Conservation (phyloP, 2,888 invertebrate genomes). For the Nasonia oneida region DNA sequence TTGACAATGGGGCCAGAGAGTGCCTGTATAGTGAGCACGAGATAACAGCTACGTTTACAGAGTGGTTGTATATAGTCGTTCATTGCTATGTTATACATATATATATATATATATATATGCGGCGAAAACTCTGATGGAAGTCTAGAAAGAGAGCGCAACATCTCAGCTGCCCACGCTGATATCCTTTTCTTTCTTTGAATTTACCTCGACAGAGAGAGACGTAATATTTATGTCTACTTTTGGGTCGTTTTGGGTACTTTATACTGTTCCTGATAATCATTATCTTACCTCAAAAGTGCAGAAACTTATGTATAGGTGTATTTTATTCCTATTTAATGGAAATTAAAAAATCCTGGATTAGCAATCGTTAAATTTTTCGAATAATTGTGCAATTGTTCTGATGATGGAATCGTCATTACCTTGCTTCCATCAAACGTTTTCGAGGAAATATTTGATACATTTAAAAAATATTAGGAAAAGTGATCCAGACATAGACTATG, state of each 20-base stretch:
- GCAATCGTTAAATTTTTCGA: background rate
- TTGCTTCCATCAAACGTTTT: slow-evolving; percentile 45
- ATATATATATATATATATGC: background rate
- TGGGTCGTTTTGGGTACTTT: background rate
- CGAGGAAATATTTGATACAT: slow-evolving; percentile 32
- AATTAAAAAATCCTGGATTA: background rate
- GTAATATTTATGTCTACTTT: background rate
- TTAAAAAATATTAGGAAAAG: slow-evolving; percentile 40
- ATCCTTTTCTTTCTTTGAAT: background rate
- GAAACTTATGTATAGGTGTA: background rate
- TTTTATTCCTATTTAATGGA: background rate
- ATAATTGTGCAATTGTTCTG: background rate
- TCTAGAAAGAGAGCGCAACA: background rate
- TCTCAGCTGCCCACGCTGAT: background rate
- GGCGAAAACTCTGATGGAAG: slow-evolving; percentile 50
- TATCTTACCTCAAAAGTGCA: background rate
- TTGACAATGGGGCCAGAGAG: background rate
- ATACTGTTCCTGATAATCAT: background rate
- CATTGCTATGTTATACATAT: background rate
- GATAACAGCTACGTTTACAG: slow-evolving; percentile 19
- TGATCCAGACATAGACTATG: slow-evolving; percentile 33
- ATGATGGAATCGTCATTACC: background rate
- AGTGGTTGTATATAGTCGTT: slow-evolving; percentile 8
- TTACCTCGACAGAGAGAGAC: background rate
- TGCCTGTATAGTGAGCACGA: slow-evolving; percentile 14